phyloP scores from a whole-genome alignment of 2,888 invertebrate species.

The Machimus atricapillus region DNA sequence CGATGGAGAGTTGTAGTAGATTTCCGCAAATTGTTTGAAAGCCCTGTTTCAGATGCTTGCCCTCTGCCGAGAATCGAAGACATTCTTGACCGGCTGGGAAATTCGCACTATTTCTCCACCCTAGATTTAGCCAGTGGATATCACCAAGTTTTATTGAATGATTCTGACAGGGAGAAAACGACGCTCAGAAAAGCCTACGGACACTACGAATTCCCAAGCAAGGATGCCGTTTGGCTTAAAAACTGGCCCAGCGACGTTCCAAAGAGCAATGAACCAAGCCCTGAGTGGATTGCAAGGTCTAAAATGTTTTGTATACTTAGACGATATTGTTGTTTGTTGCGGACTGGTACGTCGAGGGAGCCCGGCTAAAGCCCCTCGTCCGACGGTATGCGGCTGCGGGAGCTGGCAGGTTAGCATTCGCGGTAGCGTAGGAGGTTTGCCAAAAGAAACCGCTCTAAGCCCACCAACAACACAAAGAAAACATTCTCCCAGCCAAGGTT shows the following conservation, averaged over 20 bases:
- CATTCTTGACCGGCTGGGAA: not conserved
- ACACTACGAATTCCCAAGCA: slow-evolving; percentile 52
- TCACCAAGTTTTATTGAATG: slow-evolving; percentile 51
- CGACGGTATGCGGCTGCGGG: too few relatives aligned
- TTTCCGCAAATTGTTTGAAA: too few relatives aligned
- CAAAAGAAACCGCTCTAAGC: too few relatives aligned
- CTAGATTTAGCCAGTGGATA: slow-evolving; percentile 50
- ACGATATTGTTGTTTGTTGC: not conserved
- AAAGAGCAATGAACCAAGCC: not conserved
- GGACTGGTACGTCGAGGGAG: too few relatives aligned
- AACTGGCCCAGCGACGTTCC: slow-evolving; percentile 50
- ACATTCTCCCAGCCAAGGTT: too few relatives aligned
- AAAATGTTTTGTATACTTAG: not conserved
- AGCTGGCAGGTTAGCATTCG: too few relatives aligned
- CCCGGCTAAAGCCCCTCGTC: too few relatives aligned
- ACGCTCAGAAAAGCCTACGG: slow-evolving; percentile 55
- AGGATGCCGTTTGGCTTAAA: slow-evolving; percentile 55
- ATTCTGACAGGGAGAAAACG: slow-evolving; percentile 51
- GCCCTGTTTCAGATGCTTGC: too few relatives aligned
- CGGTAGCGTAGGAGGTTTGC: too few relatives aligned
- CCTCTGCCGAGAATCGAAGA: not conserved
- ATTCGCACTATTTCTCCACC: not conserved
- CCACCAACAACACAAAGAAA: too few relatives aligned
- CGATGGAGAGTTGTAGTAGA: too few relatives aligned
- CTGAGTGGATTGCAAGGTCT: not conserved